A percentile compares a stretch with the other conserved stretches of the same genome.
Evolutionary conservation across 2,797 vertebrate genomes (phyloP).

Genomic region (Diceros bicornis): DNA sequence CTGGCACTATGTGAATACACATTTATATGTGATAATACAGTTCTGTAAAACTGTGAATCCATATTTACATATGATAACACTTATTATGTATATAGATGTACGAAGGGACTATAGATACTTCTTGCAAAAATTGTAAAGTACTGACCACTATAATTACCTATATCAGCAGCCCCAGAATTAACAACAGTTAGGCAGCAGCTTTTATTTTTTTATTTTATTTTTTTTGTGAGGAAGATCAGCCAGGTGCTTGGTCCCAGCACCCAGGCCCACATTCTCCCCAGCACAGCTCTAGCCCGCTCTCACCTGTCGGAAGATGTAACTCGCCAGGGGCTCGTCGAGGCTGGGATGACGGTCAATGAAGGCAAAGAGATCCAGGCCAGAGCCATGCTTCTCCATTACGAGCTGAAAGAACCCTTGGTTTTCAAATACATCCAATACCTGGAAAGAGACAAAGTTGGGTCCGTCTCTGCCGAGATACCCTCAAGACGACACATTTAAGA

Average conservation of each 20-base stretch:
- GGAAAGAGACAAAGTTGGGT: conserved; percentile 11
- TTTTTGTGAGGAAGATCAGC: too few relatives aligned
- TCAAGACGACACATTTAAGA: rapidly evolving
- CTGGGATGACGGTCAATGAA: conserved; percentile 96
- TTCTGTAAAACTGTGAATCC: not conserved
- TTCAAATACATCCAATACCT: conserved; percentile 97
- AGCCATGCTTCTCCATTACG: conserved; percentile 98
- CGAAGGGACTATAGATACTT: not conserved
- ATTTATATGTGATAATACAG: rapidly evolving
- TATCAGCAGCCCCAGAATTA: not conserved
- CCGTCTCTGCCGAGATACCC: not conserved
- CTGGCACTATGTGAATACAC: rapidly evolving
- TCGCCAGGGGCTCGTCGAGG: conserved; percentile 96
- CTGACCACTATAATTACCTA: rapidly evolving
- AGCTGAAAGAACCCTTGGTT: conserved; percentile 96
- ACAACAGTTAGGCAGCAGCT: not conserved
- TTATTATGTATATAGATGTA: rapidly evolving
- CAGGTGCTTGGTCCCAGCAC: too few relatives aligned
- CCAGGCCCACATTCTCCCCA: not conserved
- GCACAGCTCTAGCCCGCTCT: not conserved
- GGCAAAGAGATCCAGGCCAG: conserved; percentile 96
- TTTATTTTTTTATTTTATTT: too few relatives aligned
- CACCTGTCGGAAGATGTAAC: conserved; percentile 97
- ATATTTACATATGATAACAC: rapidly evolving
- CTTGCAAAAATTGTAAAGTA: too few relatives aligned